These are phyloP conservation scores for Okamejei kenojei DNA, from an alignment of 2,797 vertebrate species.

Conservation along the genomic window DNA sequence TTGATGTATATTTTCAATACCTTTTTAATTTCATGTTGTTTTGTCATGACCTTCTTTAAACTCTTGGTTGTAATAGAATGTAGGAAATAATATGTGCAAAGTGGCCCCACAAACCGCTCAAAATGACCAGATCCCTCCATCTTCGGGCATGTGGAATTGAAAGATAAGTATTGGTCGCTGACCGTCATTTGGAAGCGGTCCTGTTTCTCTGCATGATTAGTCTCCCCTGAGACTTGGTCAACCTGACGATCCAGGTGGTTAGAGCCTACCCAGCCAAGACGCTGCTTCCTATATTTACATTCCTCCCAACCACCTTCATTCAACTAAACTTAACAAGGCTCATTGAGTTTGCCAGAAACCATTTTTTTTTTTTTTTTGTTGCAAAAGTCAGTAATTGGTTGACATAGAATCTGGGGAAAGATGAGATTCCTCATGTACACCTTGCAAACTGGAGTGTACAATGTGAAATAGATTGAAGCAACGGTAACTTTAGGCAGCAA, in stretches of 20 bases:
- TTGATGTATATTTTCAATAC: not conserved
- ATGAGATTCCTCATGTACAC: no score
- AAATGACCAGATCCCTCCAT: not conserved
- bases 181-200: no score
- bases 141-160: not conserved
- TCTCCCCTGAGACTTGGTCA: not conserved
- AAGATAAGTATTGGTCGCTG: not conserved
- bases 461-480: not conserved
- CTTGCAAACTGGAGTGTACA: not conserved
- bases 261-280: not conserved
- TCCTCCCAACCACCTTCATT: not conserved
- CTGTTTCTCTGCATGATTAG: not conserved
- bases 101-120: not conserved
- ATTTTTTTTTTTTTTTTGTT: not conserved
- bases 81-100: not conserved
- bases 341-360: not conserved
- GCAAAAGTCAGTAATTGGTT: not conserved
- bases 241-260: not conserved
- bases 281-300: not conserved
- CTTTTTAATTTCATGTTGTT: not conserved
- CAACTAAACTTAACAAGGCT: not conserved
- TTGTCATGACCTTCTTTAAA: not conserved
- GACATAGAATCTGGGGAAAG: not conserved
- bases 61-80: not conserved
- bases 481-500: not conserved